These are phyloP conservation scores for Graptemys geographica DNA, from an alignment of 2,797 vertebrate genomes.

Conservation along the genomic window DNA sequence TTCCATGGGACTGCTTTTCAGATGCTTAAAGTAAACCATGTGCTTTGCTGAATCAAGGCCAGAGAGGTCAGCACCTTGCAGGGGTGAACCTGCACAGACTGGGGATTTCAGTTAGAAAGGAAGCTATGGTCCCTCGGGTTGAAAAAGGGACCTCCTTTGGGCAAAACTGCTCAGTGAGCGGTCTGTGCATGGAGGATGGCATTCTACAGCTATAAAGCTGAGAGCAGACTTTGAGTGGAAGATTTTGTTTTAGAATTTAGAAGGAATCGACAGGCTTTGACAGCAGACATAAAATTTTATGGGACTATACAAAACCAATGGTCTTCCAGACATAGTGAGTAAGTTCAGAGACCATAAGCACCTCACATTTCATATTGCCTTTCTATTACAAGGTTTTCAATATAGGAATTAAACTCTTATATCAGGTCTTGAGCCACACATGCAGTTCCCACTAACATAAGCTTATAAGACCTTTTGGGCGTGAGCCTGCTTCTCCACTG, in stretches of 20 bases:
- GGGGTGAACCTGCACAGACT: not conserved
- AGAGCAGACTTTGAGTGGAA: too few relatives aligned
- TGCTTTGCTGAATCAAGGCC: not conserved
- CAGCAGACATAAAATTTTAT: not conserved
- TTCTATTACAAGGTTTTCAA: not conserved
- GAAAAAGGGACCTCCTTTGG: not conserved
- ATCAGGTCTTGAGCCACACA: not conserved
- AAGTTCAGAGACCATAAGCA: not conserved
- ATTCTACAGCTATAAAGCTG: not conserved
- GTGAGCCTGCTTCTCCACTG: too few relatives aligned
- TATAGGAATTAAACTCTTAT: not conserved
- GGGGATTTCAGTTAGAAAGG: not conserved
- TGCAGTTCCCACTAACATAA: not conserved
- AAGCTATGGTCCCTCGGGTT: not conserved
- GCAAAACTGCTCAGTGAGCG: not conserved
- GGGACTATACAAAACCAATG: not conserved
- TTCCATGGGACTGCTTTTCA: not conserved
- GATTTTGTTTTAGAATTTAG: not conserved
- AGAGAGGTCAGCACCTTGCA: not conserved
- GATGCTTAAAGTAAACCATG: not conserved
- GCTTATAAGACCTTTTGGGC: not conserved
- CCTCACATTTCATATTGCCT: too few relatives aligned
- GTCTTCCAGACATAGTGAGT: not conserved
- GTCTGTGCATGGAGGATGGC: too few relatives aligned
- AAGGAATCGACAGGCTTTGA: not conserved